Percentiles rank a stretch among this genome's conserved stretches.
Conservation (phyloP, 2,888 invertebrate species). For the Malthinus flaveolus region DNA sequence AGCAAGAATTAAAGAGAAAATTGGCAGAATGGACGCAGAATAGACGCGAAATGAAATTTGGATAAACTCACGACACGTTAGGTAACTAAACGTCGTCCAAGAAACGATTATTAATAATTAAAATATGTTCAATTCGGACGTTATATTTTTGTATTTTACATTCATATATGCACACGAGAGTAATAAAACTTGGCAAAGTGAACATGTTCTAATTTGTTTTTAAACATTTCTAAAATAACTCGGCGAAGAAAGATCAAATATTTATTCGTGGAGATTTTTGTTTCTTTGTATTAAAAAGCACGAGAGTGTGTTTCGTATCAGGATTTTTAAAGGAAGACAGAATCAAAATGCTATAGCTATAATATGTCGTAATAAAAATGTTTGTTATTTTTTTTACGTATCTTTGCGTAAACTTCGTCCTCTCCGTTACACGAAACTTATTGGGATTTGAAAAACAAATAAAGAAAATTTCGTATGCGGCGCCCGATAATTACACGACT, state of each 20-base stretch:
- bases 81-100: no score
- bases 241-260: conserved; percentile 6
- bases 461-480: no score
- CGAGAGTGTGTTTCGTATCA: conserved; percentile 3
- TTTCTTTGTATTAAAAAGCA: conserved; percentile 2
- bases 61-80: no score
- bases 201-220: conserved; percentile 8
- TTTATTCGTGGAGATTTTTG: conserved; percentile 2
- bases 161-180: conserved; percentile 1
- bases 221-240: conserved; percentile 5
- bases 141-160: conserved; percentile 4
- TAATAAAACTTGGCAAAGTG: conserved; percentile 6
- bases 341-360: not conserved
- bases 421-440: no score
- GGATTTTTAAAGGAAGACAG: not conserved
- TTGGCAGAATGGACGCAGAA: no score
- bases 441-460: no score
- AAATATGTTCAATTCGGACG: not conserved
- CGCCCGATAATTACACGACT: no score
- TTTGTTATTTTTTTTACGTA: not conserved
- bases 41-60: no score
- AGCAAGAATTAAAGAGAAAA: no score
- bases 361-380: not conserved
- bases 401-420: no score
- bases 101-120: no score